These are phyloP conservation scores for Netelia melanura DNA, from an alignment of 2,888 invertebrate species.

Conservation along the genomic window DNA sequence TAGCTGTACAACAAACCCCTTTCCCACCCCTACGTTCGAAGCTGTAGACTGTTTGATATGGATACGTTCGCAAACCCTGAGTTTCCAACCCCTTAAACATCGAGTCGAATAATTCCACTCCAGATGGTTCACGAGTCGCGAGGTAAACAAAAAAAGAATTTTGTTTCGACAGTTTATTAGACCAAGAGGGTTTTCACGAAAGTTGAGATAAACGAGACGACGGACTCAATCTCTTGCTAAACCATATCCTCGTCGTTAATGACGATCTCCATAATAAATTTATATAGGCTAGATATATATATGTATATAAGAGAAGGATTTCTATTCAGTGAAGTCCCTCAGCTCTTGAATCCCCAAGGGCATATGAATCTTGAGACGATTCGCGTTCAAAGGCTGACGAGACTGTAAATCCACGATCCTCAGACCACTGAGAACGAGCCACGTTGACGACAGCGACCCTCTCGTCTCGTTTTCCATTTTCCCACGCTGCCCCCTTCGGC, in stretches of 20 bases:
- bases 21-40: no score
- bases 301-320: conserved; percentile 3
- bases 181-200: no score
- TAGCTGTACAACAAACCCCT: not conserved
- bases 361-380: conserved; percentile 60
- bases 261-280: conserved; percentile 44
- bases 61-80: no score
- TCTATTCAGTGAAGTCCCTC: conserved; percentile 4
- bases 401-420: conserved; percentile 50
- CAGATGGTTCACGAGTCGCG: no score
- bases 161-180: not conserved
- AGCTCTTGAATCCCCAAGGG: conserved; percentile 6
- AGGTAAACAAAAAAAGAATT: not conserved
- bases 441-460: conserved; percentile 25
- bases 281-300: conserved; percentile 7
- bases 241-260: conserved; percentile 50
- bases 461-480: conserved; percentile 22
- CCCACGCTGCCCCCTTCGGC: conserved; percentile 35
- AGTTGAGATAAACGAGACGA: not conserved
- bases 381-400: conserved; percentile 69
- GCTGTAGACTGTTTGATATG: no score
- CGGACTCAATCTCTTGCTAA: not conserved
- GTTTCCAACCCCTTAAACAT: no score
- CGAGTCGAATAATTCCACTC: no score
- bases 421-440: conserved; percentile 59